These are phyloP conservation scores for Pterois miles DNA, from an alignment of 2,797 vertebrate genomes.

Conservation along the genomic window DNA sequence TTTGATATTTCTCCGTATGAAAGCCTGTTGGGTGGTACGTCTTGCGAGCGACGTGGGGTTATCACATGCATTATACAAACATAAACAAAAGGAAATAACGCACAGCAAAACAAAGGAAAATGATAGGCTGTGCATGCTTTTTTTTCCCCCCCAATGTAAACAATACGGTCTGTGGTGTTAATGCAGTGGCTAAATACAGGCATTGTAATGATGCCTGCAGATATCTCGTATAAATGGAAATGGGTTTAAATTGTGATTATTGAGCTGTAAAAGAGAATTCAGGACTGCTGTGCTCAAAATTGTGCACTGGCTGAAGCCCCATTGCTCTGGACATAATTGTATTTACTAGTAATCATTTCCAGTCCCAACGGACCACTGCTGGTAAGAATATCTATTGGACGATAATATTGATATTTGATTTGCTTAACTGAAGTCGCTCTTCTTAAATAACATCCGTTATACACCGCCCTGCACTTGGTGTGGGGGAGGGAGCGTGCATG, in stretches of 20 bases:
- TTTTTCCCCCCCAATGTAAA: conserved; percentile 38
- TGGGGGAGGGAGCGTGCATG: conserved; percentile 2
- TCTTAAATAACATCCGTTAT: conserved; percentile 53
- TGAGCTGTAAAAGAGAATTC: conserved; percentile 27
- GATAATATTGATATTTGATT: conserved; percentile 67
- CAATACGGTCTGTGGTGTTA: conserved; percentile 31
- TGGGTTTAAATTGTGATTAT: conserved; percentile 38
- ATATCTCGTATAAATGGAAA: conserved; percentile 52
- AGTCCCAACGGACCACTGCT: conserved; percentile 35
- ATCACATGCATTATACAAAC: conserved; percentile 59
- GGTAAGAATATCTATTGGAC: conserved; percentile 51
- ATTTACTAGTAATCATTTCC: conserved; percentile 59
- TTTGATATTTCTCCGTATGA: conserved; percentile 70
- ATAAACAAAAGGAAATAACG: conserved; percentile 51
- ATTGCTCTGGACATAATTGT: conserved; percentile 53
- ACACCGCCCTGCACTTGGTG: background rate
- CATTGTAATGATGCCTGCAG: conserved; percentile 34
- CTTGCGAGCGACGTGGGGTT: conserved; percentile 51
- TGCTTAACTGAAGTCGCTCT: conserved; percentile 45
- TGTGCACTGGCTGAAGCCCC: conserved; percentile 28
- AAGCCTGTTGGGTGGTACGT: conserved; percentile 43
- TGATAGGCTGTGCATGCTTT: conserved; percentile 11
- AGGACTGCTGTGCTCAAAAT: conserved; percentile 41
- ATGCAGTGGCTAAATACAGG: conserved; percentile 38
- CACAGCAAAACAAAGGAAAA: conserved; percentile 43